Evolutionary conservation across 2,888 invertebrate species (phyloP).

Genomic region (Dasypolia templi): DNA sequence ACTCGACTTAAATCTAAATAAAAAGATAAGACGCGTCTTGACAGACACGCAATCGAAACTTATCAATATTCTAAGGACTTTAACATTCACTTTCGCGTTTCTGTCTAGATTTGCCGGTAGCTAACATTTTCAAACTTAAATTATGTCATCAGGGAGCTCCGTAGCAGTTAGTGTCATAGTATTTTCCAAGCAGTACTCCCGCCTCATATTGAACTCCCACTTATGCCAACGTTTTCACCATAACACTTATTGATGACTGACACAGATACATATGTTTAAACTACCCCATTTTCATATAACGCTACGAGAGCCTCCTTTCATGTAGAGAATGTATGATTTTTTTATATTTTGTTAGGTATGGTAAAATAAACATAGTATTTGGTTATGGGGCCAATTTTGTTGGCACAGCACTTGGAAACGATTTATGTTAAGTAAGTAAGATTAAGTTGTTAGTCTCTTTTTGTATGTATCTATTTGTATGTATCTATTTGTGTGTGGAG

Average conservation of each 20-base stretch:
- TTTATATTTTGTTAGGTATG: constrained; percentile 27
- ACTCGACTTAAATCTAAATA: constrained; percentile 20
- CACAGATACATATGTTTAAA: constrained; percentile 46
- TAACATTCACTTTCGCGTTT: constrained; percentile 32
- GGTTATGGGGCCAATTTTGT: constrained; percentile 22
- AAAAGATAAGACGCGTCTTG: constrained; percentile 29
- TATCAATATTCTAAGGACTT: constrained; percentile 11
- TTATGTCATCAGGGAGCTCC: constrained; percentile 23
- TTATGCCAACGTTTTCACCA: constrained; percentile 10
- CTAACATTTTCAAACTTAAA: constrained; percentile 50
- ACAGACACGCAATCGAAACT: constrained; percentile 17
- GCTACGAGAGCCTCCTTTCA: constrained; percentile 20
- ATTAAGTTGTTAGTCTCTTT: constrained; percentile 32
- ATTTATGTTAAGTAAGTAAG: constrained; percentile 23
- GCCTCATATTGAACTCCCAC: constrained; percentile 3
- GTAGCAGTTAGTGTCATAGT: constrained; percentile 14
- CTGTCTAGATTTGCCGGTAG: too few species aligned
- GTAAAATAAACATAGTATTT: constrained; percentile 29
- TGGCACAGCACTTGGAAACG: constrained; percentile 20
- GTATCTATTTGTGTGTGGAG: constrained; percentile 28
- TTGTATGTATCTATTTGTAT: constrained; percentile 35
- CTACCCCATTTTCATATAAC: constrained; percentile 19
- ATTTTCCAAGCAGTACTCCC: background rate
- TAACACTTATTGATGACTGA: constrained; percentile 41
- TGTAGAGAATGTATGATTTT: constrained; percentile 39